These are phyloP conservation scores for Branchellion lobata DNA, from an alignment of 2,888 invertebrate genomes.

Conservation along the genomic window DNA sequence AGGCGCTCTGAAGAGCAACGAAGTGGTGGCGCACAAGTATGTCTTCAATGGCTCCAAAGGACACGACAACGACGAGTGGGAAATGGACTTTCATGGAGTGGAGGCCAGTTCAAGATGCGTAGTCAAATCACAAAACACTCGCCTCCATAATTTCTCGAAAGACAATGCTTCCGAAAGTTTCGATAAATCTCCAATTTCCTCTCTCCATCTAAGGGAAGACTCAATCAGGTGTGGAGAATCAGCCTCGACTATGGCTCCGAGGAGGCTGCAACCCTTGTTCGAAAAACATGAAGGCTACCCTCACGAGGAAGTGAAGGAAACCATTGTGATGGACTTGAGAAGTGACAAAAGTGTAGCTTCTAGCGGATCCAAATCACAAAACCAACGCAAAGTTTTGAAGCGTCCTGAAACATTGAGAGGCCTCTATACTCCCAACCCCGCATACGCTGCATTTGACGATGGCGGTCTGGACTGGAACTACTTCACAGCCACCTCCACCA, in stretches of 20 bases:
- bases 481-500: constrained; percentile 44
- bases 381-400: background rate
- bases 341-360: background rate
- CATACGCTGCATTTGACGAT: background rate
- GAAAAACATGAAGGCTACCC: background rate
- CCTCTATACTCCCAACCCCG: background rate
- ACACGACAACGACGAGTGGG: background rate
- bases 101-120: background rate
- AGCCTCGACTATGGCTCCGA: background rate
- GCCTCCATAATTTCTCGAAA: background rate
- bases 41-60: background rate
- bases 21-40: background rate
- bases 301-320: background rate
- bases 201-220: too few species aligned
- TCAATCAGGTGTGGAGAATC: too few species aligned
- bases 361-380: background rate
- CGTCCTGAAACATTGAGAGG: background rate
- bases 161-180: background rate
- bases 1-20: background rate
- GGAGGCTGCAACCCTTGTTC: background rate
- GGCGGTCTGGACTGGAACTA: constrained; percentile 39
- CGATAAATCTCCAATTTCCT: too few species aligned
- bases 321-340: background rate
- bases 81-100: constrained; percentile 19
- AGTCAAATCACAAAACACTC: constrained; percentile 29